Evolutionary conservation across 2,888 invertebrate genomes (phyloP), one percentile per base, ranked within the genome.

Genomic region (Thelaira solivaga): DNA sequence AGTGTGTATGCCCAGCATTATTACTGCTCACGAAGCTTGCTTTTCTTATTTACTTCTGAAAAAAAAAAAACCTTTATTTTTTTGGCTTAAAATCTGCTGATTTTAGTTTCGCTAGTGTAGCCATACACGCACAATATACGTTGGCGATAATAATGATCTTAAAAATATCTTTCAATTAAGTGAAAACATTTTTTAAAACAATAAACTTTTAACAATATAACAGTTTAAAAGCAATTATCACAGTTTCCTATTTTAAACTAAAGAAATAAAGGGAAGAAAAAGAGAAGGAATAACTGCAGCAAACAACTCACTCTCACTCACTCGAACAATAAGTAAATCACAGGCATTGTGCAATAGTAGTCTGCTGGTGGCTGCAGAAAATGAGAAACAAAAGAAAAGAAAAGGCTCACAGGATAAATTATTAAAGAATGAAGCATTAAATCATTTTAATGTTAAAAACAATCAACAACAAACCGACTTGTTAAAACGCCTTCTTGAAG

Each of bases 141-240:
- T 31, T 7, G 6, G 31, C 18, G 20, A 22, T 22, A 5, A 10
- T n/a, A 11, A 13, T 16, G 11, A 13, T 29, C 18, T 31, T 11
- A 49, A 31, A 31, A 39, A 16, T 10, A 20, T 16, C 13, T 59
- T 64, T 69, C 65, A 75, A 71, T 76, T 76, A 76, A 71, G 64
- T 53, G 53, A 45, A 59, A 76, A 61, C 59, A n/a, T 45, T 53
- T 51, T 26, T 74, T 67, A 29, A 59, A 68, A 65, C 55, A 71
- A 77, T 57, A 67, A 74, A 62, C 64, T 80, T 78, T 82, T 82
- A 84, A 83, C 83, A 83, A 71, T 65, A 59, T 16, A 86, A 86
- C 85, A 86, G 86, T 86, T 86, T 86, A 85, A 83, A 82, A 85
- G 82, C 84, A 85, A 86, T 86, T 86, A 85, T 85, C 85, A 83